phyloP scores from a whole-genome alignment of 2,888 invertebrate species.

The Sycophila texana region DNA sequence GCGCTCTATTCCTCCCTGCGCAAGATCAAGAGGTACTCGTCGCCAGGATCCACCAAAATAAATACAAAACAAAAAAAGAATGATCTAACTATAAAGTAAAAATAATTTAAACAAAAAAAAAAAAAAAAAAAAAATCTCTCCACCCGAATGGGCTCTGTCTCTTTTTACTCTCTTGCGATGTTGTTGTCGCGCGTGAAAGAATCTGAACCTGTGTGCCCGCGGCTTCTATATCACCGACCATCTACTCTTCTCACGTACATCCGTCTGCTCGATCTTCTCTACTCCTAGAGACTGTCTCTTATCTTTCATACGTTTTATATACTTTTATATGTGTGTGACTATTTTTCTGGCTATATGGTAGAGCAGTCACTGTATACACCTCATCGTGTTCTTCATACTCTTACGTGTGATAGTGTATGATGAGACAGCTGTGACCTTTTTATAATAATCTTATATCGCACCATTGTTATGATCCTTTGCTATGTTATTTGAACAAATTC shows the following conservation, averaged over 20 bases:
- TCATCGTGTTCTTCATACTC: constrained; percentile 20
- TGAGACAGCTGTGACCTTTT: constrained; percentile 1
- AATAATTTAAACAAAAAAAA: too few species aligned
- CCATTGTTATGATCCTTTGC: constrained; percentile 20
- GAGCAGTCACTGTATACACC: constrained; percentile 30
- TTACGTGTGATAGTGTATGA: constrained; percentile 35
- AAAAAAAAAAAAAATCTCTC: too few species aligned
- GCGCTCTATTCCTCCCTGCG: constrained; percentile 92
- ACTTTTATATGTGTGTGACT: constrained; percentile 39
- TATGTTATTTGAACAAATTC: not conserved
- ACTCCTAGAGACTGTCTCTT: constrained; percentile 35
- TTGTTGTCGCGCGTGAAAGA: not conserved
- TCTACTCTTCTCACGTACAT: constrained; percentile 5
- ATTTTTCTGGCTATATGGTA: constrained; percentile 36
- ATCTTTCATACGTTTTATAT: constrained; percentile 26
- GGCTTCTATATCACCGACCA: not conserved
- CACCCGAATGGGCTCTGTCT: constrained; percentile 1
- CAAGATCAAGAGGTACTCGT: constrained; percentile 89
- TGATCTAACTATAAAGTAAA: too few species aligned
- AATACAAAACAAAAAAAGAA: too few species aligned
- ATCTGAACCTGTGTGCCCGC: not conserved
- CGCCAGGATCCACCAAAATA: too few species aligned
- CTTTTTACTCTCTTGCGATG: constrained; percentile 33
- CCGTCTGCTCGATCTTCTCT: constrained; percentile 25
- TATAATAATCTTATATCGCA: not conserved